Conservation (phyloP, 2,888 invertebrate genomes). For the Pinctada fucata region DNA sequence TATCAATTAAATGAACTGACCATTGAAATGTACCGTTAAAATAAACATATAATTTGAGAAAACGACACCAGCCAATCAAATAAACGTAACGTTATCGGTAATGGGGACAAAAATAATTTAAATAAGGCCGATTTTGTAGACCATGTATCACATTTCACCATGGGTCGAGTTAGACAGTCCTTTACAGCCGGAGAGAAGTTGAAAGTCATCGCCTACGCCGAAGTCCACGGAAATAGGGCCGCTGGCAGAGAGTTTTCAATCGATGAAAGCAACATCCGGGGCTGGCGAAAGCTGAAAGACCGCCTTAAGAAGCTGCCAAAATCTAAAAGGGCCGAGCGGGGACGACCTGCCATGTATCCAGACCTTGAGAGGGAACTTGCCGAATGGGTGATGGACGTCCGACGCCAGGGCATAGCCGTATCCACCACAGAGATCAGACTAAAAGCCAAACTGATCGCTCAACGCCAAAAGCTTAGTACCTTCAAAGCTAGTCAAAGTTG, state of each 20-base stretch:
- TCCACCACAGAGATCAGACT: constrained; percentile 21
- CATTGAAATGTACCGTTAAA: too few species aligned
- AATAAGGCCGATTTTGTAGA: too few species aligned
- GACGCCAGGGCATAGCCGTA: constrained; percentile 12
- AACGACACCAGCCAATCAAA: too few species aligned
- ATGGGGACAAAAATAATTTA: too few species aligned
- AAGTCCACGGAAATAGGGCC: constrained; percentile 28
- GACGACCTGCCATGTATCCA: constrained; percentile 6
- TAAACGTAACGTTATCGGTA: too few species aligned
- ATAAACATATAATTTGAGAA: background rate
- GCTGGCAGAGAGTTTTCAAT: constrained; percentile 27
- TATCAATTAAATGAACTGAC: too few species aligned
- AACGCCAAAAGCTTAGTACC: background rate
- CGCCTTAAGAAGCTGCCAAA: constrained; percentile 16
- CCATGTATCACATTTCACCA: too few species aligned
- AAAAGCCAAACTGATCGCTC: constrained; percentile 7
- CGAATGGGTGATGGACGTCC: constrained; percentile 8
- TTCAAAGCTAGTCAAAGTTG: constrained; percentile 18
- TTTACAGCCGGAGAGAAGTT: constrained; percentile 29
- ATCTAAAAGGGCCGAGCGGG: constrained; percentile 20
- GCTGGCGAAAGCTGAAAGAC: constrained; percentile 26
- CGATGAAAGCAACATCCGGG: constrained; percentile 19
- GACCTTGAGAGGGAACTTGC: constrained; percentile 6
- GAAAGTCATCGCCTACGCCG: constrained; percentile 25
- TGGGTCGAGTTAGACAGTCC: constrained; percentile 20